Percentiles rank a stretch among this genome's conserved stretches.
phyloP scores from a whole-genome alignment of 2,113 vertebrate species.

The Gnathonemus echidnorhynchus region DNA sequence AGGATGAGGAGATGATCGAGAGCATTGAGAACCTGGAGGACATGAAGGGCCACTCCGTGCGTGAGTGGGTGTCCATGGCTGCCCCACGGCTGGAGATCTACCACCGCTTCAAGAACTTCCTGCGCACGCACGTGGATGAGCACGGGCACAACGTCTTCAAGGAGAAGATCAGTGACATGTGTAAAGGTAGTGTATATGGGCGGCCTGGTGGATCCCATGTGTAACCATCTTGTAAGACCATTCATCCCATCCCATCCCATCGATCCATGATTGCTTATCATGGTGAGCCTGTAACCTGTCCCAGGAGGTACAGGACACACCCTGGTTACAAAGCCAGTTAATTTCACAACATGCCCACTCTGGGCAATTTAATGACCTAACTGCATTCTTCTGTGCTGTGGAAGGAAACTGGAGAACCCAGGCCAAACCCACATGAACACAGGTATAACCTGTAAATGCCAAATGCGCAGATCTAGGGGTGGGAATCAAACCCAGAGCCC shows the following conservation, averaged over 20 bases:
- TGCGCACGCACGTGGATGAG: slow-evolving; percentile 89
- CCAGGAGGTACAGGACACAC: not conserved
- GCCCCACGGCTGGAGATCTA: slow-evolving; percentile 92
- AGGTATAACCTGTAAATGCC: not conserved
- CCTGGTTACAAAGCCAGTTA: not conserved
- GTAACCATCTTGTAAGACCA: not conserved
- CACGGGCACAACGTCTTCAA: slow-evolving; percentile 96
- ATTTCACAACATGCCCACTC: not conserved
- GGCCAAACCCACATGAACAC: not conserved
- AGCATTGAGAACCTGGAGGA: slow-evolving; percentile 98
- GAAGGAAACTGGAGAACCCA: not conserved
- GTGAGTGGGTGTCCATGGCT: slow-evolving; percentile 95
- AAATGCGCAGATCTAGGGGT: not conserved
- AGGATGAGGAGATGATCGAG: slow-evolving; percentile 94
- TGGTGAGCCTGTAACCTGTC: not conserved
- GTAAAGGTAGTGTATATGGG: slow-evolving; percentile 71
- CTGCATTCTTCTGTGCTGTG: not conserved
- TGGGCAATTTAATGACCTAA: not conserved
- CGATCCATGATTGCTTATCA: not conserved
- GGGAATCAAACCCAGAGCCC: not conserved
- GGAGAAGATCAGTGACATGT: slow-evolving; percentile 97
- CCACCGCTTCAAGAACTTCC: slow-evolving; percentile 96
- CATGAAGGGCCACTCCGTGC: slow-evolving; percentile 91
- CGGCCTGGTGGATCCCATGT: not conserved
- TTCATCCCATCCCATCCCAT: not conserved